Evolutionary conservation across 2,113 vertebrate genomes (phyloP), one percentile per base, ranked within the genome.

Genomic region (Bubo scandiacus): DNA sequence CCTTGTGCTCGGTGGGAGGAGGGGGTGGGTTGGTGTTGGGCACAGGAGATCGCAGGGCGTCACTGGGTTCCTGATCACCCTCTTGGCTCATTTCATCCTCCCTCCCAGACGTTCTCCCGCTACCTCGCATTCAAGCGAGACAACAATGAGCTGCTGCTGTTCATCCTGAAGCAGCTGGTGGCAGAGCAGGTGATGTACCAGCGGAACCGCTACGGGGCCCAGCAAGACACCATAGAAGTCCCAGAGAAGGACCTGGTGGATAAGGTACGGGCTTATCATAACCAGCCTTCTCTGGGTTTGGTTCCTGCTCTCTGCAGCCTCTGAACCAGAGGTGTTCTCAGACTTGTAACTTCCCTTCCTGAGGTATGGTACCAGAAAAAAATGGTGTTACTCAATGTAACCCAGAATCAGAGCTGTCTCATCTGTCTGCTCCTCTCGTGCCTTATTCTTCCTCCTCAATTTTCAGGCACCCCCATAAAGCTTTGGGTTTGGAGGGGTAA

Each of bases 91-190:
- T 49, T 15, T 63, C n/a, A 12, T 32, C 71, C 81, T 45, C 30
- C 23, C 45, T 81, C 17, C 12, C 74, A 99, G 99, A 99, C 99
- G 0, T 99, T 99, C n/a, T 97, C 99, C 19, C 98, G 99, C 30
- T 99, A 99, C 94, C 98, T 99, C 74, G 98, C 99, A 1, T 99
- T 99, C 98, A 98, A 98, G 54, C 96, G 99, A 20, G 99, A 99
- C 98, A 99, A 99, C 98, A 99, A 99, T 0, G 99, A 99, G 96
- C 98, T 99, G 49, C 97, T 99, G 96, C 98, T 99, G 42, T 99
- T 99, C 97, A 98, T 99, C 93, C 98, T 99, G 88, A 99, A 99
- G 94, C 99, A 99, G 98, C 97, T 99, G 95, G 98, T 99, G 32
- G 97, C 99, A 1, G 99, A 99, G 97, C 99, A 99, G 96, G 98